Evolutionary conservation across 2,113 vertebrate species (phyloP).

Genomic region (Leptodactylus fuscus): DNA sequence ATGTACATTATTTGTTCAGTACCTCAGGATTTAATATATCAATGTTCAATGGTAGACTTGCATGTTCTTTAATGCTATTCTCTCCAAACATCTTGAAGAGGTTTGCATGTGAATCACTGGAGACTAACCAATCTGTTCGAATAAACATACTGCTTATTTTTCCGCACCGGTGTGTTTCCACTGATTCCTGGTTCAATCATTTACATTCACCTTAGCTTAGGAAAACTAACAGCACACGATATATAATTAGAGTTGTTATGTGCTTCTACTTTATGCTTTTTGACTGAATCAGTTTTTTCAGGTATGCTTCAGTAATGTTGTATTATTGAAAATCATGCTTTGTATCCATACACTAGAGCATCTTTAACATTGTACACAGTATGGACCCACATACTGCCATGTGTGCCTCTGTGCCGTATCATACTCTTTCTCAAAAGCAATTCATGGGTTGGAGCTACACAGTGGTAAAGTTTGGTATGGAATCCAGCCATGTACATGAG

Average conservation of each 20-base stretch:
- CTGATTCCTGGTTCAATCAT: conserved; percentile 5
- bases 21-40: background rate
- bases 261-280: background rate
- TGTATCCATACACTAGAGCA: background rate
- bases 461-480: too few species aligned
- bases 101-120: background rate
- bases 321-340: background rate
- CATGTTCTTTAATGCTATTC: too few species aligned
- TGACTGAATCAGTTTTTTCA: background rate
- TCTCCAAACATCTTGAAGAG: background rate
- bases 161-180: background rate
- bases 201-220: background rate
- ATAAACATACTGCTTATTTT: background rate
- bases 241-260: background rate
- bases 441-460: too few species aligned
- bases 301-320: background rate
- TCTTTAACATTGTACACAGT: background rate
- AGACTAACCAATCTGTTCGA: background rate
- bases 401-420: too few species aligned
- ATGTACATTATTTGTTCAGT: background rate
- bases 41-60: too few species aligned
- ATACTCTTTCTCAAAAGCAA: too few species aligned
- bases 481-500: too few species aligned
- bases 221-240: conserved; percentile 1
- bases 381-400: background rate